Evolutionary conservation across 2,113 vertebrate genomes (phyloP), one percentile per base, ranked within the genome.

Genomic region (Prolemur simus): DNA sequence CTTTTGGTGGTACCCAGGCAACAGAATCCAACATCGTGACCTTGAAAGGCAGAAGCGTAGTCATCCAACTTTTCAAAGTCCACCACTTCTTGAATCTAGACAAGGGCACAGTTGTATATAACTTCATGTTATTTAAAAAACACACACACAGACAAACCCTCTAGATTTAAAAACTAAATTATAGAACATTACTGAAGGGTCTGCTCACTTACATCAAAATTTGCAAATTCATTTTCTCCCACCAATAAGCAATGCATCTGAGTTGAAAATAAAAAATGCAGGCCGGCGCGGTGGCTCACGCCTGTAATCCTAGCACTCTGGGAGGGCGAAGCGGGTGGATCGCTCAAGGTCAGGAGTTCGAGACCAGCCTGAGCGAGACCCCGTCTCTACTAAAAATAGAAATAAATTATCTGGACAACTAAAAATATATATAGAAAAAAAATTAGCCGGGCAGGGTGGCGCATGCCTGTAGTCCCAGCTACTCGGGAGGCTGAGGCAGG

Each of bases 61-160:
- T 99, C 98, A 12, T 99, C 98, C 32, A 99, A 56, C 96, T 99
- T 99, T 92, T 99, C 98, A 98, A 99, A 99, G 96, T 99, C 99
- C 80, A 99, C 99, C 88, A 99, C 98, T 97, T 99, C 98, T 95
- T 99, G 99, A 14, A 98, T 98, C 99, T 99, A 97, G 49, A 97
- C 3, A 91, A 94, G 7, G 34, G 82, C 37, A 95, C 10, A 84
- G 32, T 68, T 37, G 45, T 47, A 52, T 80, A 73, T 60, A 88
- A 91, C 18, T 39, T 52, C 34, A 54, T 25, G 14, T 77, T 92
- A 86, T 83, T 83, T 74, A 17, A 60, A 64, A 39, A 63, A 80
- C 6, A 69, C 58, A 60, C 25, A 60, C 58, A 58, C 23, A 47
- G 45, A 2, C 76, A 91, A 91, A 32, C n/a, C 32, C 32, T 89